Evolutionary conservation across 2,797 vertebrate species (phyloP).

Genomic region (Scolopax rusticola): DNA sequence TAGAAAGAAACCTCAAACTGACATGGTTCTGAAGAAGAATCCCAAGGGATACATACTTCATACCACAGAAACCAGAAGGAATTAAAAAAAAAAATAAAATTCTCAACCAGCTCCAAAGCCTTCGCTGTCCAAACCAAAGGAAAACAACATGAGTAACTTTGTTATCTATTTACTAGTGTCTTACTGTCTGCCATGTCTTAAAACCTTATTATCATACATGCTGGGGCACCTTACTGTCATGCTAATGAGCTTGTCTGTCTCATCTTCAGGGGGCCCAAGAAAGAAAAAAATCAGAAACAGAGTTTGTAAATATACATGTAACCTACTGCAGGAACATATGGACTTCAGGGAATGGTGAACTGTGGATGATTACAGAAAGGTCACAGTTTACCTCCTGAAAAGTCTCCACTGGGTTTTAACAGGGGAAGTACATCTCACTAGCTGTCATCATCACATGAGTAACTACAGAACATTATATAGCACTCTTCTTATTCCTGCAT

Average conservation of each 20-base stretch:
- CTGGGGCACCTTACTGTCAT: background rate
- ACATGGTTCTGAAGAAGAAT: constrained; percentile 56
- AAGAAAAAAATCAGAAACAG: background rate
- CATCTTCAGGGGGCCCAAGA: background rate
- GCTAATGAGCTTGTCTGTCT: background rate
- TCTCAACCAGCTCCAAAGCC: constrained; percentile 19
- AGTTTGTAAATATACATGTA: background rate
- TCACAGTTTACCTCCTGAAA: background rate
- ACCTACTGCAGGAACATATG: background rate
- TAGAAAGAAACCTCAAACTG: constrained; percentile 64
- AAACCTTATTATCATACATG: background rate
- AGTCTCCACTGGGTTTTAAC: background rate
- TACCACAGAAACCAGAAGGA: constrained; percentile 57
- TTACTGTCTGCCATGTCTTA: background rate
- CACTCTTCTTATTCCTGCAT: background rate
- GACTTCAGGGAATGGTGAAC: background rate
- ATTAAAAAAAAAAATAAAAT: background rate
- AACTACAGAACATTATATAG: background rate
- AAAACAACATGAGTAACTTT: background rate
- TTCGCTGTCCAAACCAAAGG: constrained; percentile 9
- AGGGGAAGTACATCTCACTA: background rate
- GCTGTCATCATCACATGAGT: background rate
- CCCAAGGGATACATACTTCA: constrained; percentile 44
- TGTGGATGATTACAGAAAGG: background rate
- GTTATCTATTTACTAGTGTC: background rate